Evolutionary conservation across 2,797 vertebrate genomes (phyloP), one percentile per base, ranked within the genome.

Genomic region (Aeoliscus strigatus): DNA sequence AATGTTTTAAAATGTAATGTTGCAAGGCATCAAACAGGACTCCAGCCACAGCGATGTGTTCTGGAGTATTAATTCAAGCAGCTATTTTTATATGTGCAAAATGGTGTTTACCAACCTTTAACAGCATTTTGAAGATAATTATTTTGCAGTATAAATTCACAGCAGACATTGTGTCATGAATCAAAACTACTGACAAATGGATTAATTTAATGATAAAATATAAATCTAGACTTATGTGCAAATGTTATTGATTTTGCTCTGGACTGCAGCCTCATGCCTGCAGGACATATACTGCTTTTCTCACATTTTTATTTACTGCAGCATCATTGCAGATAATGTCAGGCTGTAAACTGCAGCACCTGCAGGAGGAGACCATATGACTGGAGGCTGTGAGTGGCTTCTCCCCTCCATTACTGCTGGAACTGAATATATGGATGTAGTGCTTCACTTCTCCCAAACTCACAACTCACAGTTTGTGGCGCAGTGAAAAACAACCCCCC

Each of bases 101-200:
- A 64, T 38, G 39, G 33, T 60, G 60, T 71, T 79, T 71, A 69
- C 60, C 33, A 70, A 74, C 51, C 57, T 77, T 68, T 70, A 60
- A 73, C 59, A 57, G 50, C 44, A 47, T 63, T 45, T 64, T 46
- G 27, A 15, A 59, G 52, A 58, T 39, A 49, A 67, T 80, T 62
- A 72, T 28, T 76, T 77, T 63, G 74, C 37, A 28, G 44, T 40
- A 25, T 32, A 42, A 54, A 61, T 65, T 69, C 37, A 64, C 18
- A 9, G 24, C 12, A 9, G 29, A 52, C 52, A 53, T 45, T 31
- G 53, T n/a, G n/a, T n/a, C n/a, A n/a, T n/a, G n/a, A n/a, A n/a
- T n/a, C n/a, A n/a, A n/a, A n/a, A n/a, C n/a, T n/a, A n/a, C n/a
- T n/a, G n/a, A n/a, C 7, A 16, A 41, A 41, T 27, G 11, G 28